Evolutionary conservation across 2,888 invertebrate species (phyloP), one percentile per base, ranked within the genome.

Genomic region (Lasioglossum pauxillum): DNA sequence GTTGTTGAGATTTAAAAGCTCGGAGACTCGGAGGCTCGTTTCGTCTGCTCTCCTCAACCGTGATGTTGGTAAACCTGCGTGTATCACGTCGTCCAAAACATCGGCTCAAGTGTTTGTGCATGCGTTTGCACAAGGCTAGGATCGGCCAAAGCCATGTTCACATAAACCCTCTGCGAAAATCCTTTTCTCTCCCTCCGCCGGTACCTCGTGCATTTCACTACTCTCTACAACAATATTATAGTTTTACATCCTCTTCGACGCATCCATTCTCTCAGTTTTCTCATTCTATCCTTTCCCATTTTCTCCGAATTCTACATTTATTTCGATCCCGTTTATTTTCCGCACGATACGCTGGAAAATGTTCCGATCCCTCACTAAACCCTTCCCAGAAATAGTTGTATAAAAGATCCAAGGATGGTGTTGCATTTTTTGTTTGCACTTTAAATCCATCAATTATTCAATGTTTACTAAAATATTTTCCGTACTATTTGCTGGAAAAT

Each of bases 81-180:
- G 75, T 46, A 44, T 27, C 49, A 12, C 64, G 35, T 46, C 78
- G 53, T 57, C 35, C 67, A 53, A 82, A 78, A 83, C 79, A 72
- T 46, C 35, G 41, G 23, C 57, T 72, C 38, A 46, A 83, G 69
- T 81, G 69, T 60, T 71, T 53, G 78, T 53, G 77, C 84, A 83
- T 76, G 79, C 57, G 82, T 85, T 89, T 83, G 78, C 84, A 80
- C 74, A 82, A 85, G 82, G 76, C 64, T 77, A 83, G 83, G 83
- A 82, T 49, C 79, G 67, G 69, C 64, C 46, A 57, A 81, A 81
- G 73, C 67, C 72, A 57, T 75, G 82, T 78, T 73, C 80, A 80
- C 81, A 44, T 74, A 81, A 79, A 73, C 57, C 60, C 69, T 46
- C 46, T 71, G 31, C n/a, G 60, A 73, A 27, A 41, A 72, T 74